Evolutionary conservation across 1,140 invertebrate species (phyloP), one percentile per base, ranked within the genome.

Genomic region (Lucilia sericata): DNA sequence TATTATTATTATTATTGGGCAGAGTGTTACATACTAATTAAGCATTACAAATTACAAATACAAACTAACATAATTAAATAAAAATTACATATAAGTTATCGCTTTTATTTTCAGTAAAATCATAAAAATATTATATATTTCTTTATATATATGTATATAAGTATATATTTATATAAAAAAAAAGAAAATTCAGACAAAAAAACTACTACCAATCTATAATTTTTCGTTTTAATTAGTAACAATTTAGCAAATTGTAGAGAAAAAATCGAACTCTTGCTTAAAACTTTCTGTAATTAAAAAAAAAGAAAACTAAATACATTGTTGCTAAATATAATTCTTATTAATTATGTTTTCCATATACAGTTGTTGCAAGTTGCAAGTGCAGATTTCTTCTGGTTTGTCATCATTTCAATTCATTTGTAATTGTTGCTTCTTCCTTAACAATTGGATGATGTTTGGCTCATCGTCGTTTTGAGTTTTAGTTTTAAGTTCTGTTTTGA

Each of bases 21-120:
- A 70, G 65, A 47, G 76, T 80, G 47, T 80, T 80, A 80, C n/a
- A 49, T 80, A 80, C 76, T 80, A 80, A 80, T 21, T 80, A 80
- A 21, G 76, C 76, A 80, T 80, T 49, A 80, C 42, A 78, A 78
- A 60, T 60, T 78, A 78, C 76, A 80, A 70, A 49, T 80, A 80
- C 76, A 80, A 49, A 80, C 76, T 80, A 80, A 80, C n/a, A 51
- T 80, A 80, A 49, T 80, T 80, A 80, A 80, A 80, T 80, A 80
- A 80, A 30, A 80, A 80, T 80, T 80, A 80, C 76, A 80, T 49
- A 80, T 49, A 80, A 25, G n/a, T 49, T 80, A 80, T 80, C n/a
- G 42, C 21, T 70, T 70, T 70, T n/a, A 30, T 30, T 70, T 25
- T 70, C 10, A 70, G n/a, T 70, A 70, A 70, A 70, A 70, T 70